Percentiles rank a stretch among this genome's conserved stretches.
phyloP scores from a whole-genome alignment of 2,113 vertebrate species.

The Sterrhoptilus dennistouni region DNA sequence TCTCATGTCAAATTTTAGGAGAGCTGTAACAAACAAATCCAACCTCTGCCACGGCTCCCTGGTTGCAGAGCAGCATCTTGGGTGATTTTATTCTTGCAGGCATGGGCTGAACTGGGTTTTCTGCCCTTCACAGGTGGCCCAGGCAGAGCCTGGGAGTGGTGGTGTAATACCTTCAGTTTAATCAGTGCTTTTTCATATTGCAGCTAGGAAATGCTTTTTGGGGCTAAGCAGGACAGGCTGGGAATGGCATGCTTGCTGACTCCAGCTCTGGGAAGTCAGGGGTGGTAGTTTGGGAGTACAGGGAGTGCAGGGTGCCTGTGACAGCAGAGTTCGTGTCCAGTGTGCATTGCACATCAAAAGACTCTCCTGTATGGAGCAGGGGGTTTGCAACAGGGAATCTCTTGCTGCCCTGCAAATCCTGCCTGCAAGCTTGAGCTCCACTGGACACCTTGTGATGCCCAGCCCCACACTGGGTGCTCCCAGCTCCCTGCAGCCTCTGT shows the following conservation, averaged over 20 bases:
- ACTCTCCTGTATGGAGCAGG: rapidly evolving
- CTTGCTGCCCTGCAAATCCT: not conserved
- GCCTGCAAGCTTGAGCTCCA: not conserved
- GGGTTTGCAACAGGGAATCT: not conserved
- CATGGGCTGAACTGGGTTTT: not conserved
- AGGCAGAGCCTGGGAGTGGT: not conserved
- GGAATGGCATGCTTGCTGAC: not conserved
- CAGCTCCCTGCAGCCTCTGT: not conserved
- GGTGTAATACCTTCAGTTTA: not conserved
- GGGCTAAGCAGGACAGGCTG: not conserved
- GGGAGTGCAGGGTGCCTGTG: not conserved
- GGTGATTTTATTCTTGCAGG: not conserved
- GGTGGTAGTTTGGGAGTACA: not conserved
- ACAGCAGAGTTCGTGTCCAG: not conserved
- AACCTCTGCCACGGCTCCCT: not conserved
- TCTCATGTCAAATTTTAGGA: not conserved
- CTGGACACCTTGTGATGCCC: not conserved
- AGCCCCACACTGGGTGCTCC: not conserved
- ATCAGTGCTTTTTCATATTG: not conserved
- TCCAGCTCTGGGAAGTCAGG: not conserved
- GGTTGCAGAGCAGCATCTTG: not conserved
- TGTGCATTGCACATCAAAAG: not conserved
- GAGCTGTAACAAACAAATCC: rapidly evolving
- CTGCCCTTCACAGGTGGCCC: not conserved
- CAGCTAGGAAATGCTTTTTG: not conserved